These are phyloP conservation scores for Jacana jacana DNA, from an alignment of 2,113 vertebrate species.

Conservation along the genomic window DNA sequence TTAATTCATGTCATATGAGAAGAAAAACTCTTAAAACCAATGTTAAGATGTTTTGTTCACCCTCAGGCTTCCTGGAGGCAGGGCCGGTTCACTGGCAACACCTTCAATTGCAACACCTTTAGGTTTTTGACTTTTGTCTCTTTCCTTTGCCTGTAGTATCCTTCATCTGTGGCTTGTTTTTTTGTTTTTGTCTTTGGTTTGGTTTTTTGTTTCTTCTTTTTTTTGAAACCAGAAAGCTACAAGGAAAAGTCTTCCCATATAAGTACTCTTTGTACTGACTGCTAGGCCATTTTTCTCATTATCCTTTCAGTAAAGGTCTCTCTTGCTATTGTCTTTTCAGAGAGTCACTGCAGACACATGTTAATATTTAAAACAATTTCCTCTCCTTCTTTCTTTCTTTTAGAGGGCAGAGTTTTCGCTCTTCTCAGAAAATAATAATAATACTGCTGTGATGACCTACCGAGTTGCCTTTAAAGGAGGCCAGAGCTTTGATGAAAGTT, in stretches of 20 bases:
- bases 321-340: background rate
- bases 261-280: background rate
- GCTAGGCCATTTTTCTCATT: background rate
- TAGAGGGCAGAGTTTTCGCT: background rate
- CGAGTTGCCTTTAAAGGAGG: background rate
- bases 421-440: background rate
- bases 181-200: too few relatives aligned
- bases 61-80: background rate
- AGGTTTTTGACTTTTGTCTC: background rate
- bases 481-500: background rate
- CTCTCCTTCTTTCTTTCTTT: background rate
- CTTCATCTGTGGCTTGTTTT: background rate
- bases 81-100: background rate
- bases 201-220: background rate
- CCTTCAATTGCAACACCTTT: background rate
- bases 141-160: background rate
- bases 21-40: background rate
- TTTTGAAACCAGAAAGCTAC: background rate
- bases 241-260: background rate
- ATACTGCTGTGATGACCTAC: background rate
- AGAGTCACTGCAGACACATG: background rate
- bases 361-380: background rate
- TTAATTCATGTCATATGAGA: background rate
- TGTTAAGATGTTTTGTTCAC: background rate
- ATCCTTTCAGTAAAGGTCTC: background rate